These are phyloP conservation scores for Pachypanchax playfairii DNA, from an alignment of 2,113 vertebrate species.

Conservation along the genomic window DNA sequence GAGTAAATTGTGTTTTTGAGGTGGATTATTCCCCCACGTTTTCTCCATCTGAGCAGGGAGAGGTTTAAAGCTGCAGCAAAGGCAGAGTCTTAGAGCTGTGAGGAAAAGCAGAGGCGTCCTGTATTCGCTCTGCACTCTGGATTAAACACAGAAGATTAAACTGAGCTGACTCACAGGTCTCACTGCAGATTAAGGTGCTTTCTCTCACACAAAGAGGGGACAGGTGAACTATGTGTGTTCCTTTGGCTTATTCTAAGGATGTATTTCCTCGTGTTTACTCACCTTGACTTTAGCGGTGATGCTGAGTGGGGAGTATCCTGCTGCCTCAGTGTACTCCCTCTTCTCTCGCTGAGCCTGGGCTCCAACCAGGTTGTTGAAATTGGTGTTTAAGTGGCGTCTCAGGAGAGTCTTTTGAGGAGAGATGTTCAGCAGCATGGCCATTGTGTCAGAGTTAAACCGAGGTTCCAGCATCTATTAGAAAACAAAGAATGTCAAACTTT, in stretches of 20 bases:
- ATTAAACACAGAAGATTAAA: conserved; percentile 47
- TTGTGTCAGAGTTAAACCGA: conserved; percentile 89
- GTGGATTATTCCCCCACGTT: conserved; percentile 23
- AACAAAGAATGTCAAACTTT: background rate
- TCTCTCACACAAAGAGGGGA: conserved; percentile 15
- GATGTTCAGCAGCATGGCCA: conserved; percentile 97
- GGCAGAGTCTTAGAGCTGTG: conserved; percentile 18
- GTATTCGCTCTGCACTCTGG: background rate
- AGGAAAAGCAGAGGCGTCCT: conserved; percentile 26
- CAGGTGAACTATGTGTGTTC: background rate
- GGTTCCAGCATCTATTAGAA: conserved; percentile 89
- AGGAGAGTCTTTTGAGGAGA: conserved; percentile 94
- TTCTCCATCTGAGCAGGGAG: conserved; percentile 10
- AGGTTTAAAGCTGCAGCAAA: conserved; percentile 8
- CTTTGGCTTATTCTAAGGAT: background rate
- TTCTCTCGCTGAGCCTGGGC: conserved; percentile 91
- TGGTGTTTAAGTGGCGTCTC: conserved; percentile 91
- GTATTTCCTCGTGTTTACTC: conserved; percentile 18
- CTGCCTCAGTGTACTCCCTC: conserved; percentile 85
- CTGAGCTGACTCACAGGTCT: conserved; percentile 37
- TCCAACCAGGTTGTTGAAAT: conserved; percentile 89
- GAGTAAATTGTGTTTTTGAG: conserved; percentile 7
- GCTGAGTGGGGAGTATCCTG: conserved; percentile 85
- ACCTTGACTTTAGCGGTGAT: conserved; percentile 97
- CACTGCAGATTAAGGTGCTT: conserved; percentile 47